These are phyloP conservation scores for Trematocara macrostoma DNA, from an alignment of 2,113 vertebrate genomes.

Conservation along the genomic window DNA sequence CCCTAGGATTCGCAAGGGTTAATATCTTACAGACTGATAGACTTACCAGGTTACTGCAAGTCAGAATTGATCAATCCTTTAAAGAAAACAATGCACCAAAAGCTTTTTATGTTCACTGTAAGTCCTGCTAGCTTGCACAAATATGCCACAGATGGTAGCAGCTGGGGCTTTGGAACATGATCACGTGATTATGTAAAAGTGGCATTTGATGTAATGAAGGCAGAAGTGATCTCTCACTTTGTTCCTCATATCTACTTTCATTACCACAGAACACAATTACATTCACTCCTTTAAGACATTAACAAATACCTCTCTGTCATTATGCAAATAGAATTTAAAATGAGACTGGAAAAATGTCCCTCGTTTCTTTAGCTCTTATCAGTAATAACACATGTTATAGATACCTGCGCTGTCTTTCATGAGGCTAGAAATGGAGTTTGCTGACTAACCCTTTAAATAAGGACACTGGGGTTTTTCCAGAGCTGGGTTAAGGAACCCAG, in stretches of 20 bases:
- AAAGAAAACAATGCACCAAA: neutral
- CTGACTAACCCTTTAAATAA: neutral
- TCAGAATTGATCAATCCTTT: neutral
- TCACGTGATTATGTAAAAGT: constrained; percentile 11
- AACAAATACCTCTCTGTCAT: neutral
- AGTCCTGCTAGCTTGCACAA: neutral
- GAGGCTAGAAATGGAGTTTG: neutral
- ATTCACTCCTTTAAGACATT: neutral
- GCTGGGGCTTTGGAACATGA: constrained; percentile 3
- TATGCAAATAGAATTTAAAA: neutral
- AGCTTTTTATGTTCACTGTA: neutral
- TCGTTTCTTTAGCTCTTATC: neutral
- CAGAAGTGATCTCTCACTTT: constrained; percentile 21
- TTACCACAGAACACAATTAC: neutral
- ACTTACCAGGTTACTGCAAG: neutral
- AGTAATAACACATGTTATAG: neutral
- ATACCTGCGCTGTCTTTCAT: neutral
- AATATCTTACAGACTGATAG: neutral
- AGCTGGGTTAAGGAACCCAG: neutral
- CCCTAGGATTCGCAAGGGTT: neutral
- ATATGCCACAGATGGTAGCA: neutral
- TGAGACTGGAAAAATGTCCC: neutral
- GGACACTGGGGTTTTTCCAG: neutral
- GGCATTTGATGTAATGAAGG: constrained; percentile 7
- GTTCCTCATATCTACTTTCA: constrained; percentile 44